phyloP scores from a whole-genome alignment of 2,113 vertebrate species.

The Okapia johnstoni region DNA sequence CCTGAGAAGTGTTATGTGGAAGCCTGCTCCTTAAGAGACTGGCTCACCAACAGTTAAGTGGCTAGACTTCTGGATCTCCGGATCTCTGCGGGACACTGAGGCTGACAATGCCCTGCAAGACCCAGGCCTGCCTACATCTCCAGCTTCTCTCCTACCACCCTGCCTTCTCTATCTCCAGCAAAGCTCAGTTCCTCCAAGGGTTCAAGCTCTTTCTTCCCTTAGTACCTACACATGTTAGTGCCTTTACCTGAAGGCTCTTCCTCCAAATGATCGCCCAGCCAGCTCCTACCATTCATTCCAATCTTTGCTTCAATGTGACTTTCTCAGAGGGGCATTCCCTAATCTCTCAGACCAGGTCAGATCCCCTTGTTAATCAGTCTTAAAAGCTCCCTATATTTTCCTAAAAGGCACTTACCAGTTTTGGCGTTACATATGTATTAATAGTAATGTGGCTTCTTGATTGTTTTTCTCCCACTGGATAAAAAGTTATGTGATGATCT shows the following conservation, averaged over 20 bases:
- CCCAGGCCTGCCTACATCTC: neutral
- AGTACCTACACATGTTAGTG: neutral
- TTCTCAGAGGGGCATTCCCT: neutral
- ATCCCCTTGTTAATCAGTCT: neutral
- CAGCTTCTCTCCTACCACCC: neutral
- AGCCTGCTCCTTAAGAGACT: neutral
- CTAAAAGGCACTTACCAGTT: neutral
- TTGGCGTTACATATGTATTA: neutral
- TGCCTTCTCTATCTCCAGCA: neutral
- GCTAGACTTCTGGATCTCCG: neutral
- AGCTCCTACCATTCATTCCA: neutral
- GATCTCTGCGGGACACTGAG: neutral
- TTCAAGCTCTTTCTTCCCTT: neutral
- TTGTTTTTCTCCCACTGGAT: neutral
- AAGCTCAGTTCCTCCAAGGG: neutral
- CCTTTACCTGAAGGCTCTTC: neutral
- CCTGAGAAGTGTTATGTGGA: neutral
- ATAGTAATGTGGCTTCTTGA: neutral
- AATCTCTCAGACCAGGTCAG: neutral
- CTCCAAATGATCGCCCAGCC: neutral
- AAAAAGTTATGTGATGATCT: neutral
- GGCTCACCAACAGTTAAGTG: neutral
- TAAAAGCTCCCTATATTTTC: neutral
- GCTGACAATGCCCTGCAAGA: neutral
- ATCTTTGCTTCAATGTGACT: neutral